phyloP scores from a whole-genome alignment of 2,888 invertebrate genomes.

The Habrosyne pyritoides region DNA sequence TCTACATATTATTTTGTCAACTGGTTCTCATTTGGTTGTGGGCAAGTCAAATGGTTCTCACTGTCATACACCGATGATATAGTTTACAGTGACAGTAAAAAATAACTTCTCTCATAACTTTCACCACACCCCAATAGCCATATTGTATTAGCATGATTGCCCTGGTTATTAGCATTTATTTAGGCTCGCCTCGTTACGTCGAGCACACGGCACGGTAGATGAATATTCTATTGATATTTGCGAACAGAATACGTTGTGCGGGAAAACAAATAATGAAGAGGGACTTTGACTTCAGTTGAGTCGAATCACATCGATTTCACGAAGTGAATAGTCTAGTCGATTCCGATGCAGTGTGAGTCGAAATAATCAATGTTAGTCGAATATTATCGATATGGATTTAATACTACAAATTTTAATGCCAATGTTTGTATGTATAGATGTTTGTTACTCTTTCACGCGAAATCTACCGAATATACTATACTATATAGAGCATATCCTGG shows the following conservation, averaged over 20 bases:
- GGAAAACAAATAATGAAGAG: conserved; percentile 28
- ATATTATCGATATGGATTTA: too few species aligned
- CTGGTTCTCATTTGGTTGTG: too few species aligned
- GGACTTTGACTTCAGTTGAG: background rate
- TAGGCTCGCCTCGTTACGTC: conserved; percentile 63
- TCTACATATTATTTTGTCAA: conserved; percentile 7
- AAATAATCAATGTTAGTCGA: too few species aligned
- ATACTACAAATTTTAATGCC: too few species aligned
- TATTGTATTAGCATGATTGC: conserved; percentile 76
- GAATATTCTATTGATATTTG: conserved; percentile 67
- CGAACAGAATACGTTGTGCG: conserved; percentile 37
- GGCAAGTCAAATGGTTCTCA: too few species aligned
- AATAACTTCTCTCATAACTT: conserved; percentile 30
- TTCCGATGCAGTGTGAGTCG: background rate
- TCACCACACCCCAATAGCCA: conserved; percentile 45
- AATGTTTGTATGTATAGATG: too few species aligned
- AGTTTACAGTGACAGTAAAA: too few species aligned
- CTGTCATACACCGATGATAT: too few species aligned
- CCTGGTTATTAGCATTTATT: conserved; percentile 74
- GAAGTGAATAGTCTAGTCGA: background rate
- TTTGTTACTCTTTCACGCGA: too few species aligned
- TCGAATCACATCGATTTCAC: conserved; percentile 3
- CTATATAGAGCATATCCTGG: too few species aligned
- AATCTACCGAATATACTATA: too few species aligned
- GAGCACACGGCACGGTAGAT: conserved; percentile 43